phyloP scores from a whole-genome alignment of 2,113 vertebrate genomes.

The Loxodonta africana region DNA sequence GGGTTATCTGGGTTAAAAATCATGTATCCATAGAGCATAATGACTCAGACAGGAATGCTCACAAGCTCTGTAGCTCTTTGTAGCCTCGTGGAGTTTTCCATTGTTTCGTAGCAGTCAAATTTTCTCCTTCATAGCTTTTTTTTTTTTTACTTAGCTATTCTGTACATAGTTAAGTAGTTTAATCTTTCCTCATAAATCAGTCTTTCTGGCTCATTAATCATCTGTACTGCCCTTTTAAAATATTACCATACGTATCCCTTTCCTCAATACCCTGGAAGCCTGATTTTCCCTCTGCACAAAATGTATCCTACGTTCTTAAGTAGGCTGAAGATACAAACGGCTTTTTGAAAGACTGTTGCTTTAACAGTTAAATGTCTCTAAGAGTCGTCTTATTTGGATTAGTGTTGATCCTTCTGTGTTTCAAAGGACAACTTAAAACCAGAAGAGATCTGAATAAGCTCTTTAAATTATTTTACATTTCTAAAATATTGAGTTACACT shows the following conservation, averaged over 20 bases:
- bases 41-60: not conserved
- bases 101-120: constrained; percentile 34
- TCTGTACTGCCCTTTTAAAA: constrained; percentile 42
- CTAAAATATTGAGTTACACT: constrained; percentile 52
- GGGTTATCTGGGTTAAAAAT: not conserved
- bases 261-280: constrained; percentile 56
- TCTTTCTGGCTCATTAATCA: constrained; percentile 69
- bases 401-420: constrained; percentile 50
- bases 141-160: constrained; percentile 4
- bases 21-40: not conserved
- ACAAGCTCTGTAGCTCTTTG: not conserved
- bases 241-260: constrained; percentile 40
- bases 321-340: constrained; percentile 66
- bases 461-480: constrained; percentile 62
- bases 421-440: constrained; percentile 67
- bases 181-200: constrained; percentile 63
- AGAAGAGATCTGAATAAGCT: constrained; percentile 49
- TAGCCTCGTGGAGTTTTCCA: not conserved
- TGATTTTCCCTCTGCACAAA: constrained; percentile 54
- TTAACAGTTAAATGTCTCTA: constrained; percentile 41
- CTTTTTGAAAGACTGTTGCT: constrained; percentile 53
- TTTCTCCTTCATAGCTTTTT: not conserved
- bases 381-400: constrained; percentile 60
- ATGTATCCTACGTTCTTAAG: constrained; percentile 73
- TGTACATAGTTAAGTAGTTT: constrained; percentile 64